Conservation (phyloP, 2,113 vertebrate species). For the Eira barbara region DNA sequence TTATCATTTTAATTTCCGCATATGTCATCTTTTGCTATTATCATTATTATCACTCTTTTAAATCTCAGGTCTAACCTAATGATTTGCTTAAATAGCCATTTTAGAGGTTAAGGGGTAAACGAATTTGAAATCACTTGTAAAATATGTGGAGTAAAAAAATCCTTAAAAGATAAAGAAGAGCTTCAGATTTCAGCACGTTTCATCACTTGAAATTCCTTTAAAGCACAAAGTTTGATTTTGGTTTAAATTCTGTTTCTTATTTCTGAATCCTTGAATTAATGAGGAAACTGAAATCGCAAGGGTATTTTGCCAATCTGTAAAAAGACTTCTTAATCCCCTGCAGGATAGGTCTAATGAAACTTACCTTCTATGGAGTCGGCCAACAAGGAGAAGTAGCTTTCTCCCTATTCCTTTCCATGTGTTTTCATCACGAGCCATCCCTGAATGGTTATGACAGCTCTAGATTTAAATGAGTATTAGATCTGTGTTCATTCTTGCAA, state of each 20-base stretch:
- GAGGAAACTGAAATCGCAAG: neutral
- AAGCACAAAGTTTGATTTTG: conserved; percentile 18
- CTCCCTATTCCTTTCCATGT: neutral
- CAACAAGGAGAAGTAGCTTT: neutral
- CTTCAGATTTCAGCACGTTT: neutral
- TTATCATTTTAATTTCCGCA: neutral
- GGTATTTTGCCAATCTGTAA: neutral
- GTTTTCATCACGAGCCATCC: neutral
- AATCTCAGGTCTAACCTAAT: neutral
- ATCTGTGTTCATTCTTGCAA: neutral
- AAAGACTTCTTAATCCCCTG: neutral
- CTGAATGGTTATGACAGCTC: neutral
- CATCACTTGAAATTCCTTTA: neutral
- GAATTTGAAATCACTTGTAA: neutral
- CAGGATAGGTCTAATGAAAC: neutral
- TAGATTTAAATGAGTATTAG: neutral
- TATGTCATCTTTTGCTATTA: neutral
- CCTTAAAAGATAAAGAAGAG: neutral
- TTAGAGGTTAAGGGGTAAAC: neutral
- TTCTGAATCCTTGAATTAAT: neutral
- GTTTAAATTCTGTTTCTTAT: neutral
- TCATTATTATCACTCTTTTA: neutral
- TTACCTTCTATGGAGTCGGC: neutral
- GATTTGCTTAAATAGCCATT: neutral
- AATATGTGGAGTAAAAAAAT: neutral